Evolutionary conservation across 2,888 invertebrate genomes (phyloP).

Genomic region (Phrixothrix hirtus): DNA sequence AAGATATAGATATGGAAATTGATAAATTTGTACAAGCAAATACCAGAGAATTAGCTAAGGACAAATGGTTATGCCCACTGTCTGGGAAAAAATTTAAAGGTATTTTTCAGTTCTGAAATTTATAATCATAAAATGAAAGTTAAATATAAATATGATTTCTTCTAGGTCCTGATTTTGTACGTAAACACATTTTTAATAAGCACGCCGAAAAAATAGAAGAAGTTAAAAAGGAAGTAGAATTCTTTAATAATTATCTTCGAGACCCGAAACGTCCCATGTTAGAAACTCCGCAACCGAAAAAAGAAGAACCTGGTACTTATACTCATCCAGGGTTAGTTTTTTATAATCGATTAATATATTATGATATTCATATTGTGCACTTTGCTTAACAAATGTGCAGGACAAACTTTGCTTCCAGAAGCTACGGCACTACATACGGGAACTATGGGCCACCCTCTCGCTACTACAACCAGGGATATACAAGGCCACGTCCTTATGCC

Average conservation of each 20-base stretch:
- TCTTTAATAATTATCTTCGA: constrained; percentile 94
- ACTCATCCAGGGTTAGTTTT: constrained; percentile 46
- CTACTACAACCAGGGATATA: constrained; percentile 58
- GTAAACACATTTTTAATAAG: constrained; percentile 98
- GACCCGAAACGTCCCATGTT: constrained; percentile 95
- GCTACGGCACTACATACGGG: constrained; percentile 52
- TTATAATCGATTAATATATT: too few relatives aligned
- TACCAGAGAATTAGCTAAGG: constrained; percentile 94
- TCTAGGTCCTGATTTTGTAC: constrained; percentile 90
- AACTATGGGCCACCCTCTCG: constrained; percentile 57
- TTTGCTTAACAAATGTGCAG: constrained; percentile 21
- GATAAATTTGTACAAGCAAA: constrained; percentile 96
- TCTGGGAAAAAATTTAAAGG: constrained; percentile 98
- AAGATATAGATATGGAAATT: constrained; percentile 71
- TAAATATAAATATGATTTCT: too few relatives aligned
- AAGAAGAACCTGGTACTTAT: constrained; percentile 56
- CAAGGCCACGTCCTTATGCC: constrained; percentile 22
- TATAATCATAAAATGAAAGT: not conserved
- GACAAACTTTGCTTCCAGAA: constrained; percentile 36
- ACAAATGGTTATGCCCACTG: constrained; percentile 98
- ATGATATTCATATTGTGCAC: too few relatives aligned
- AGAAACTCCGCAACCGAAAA: constrained; percentile 73
- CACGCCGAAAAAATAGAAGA: constrained; percentile 96
- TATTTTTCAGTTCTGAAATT: constrained; percentile 11
- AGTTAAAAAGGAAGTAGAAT: constrained; percentile 94